Evolutionary conservation across 1,140 invertebrate species (phyloP).

Genomic region (Solenopsis invicta): DNA sequence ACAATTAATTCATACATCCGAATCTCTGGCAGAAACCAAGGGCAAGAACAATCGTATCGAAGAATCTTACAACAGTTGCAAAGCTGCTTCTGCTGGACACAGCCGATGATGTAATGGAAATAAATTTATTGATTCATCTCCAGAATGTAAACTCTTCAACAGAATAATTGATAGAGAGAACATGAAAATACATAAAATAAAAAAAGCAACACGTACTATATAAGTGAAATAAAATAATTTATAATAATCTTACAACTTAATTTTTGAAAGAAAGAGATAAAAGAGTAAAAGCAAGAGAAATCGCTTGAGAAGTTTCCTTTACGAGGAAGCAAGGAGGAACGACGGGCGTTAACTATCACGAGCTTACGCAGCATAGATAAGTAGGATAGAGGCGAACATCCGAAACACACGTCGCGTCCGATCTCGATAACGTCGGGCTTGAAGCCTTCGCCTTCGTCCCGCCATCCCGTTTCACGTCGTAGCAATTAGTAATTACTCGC

Average conservation of each 20-base stretch:
- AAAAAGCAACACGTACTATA: neutral
- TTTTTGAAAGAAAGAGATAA: neutral
- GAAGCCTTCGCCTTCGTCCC: neutral
- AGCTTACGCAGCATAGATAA: conserved; percentile 47
- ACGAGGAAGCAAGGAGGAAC: neutral
- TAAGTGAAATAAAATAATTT: conserved; percentile 23
- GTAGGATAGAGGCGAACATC: neutral
- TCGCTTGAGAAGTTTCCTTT: neutral
- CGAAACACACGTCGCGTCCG: neutral
- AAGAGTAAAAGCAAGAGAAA: neutral
- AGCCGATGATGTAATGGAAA: neutral
- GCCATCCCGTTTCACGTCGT: neutral
- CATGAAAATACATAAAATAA: neutral
- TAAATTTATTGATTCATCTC: neutral
- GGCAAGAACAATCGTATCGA: no score
- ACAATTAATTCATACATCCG: no score
- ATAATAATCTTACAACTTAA: neutral
- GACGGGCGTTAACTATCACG: neutral
- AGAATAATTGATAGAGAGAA: neutral
- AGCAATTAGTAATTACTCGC: conserved; percentile 8
- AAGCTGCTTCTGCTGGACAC: no score
- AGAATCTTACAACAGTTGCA: no score
- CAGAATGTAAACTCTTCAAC: neutral
- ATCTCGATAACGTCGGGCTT: conserved; percentile 10
- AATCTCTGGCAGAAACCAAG: no score